Base-by-base conservation (phyloP, 2,113 vertebrate genomes). In the Crotalus viridis region DNA sequence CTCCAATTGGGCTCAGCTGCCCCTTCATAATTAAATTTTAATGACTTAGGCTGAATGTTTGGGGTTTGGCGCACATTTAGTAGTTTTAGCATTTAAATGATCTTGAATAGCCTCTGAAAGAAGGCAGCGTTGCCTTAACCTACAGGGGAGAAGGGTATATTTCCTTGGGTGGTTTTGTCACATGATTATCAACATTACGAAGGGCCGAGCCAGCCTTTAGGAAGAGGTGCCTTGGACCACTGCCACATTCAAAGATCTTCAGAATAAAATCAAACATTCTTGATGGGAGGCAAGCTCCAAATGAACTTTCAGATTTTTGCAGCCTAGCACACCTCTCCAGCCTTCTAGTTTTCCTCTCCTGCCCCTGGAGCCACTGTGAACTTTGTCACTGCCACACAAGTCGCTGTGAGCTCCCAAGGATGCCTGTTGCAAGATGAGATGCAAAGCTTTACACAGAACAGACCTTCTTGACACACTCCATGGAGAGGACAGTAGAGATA, bases 21-120 rank as follows among this genome's bases (percentile, higher is more conserved):
- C 98, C 97, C 96, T 96, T 97, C 93, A 88, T 97, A 98, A 98
- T 98, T 97, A 97, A 97, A 97, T 97, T 97, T 97, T 97, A 98
- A 98, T 98, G 97, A 97, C 94, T 95, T 90, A 93, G 97, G 96
- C 97, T 91, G 97, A 96, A 95, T 96, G 95, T 98, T 98, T 97
- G 97, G 97, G 96, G 97, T 97, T 97, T 97, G 98, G 97, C 97
- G 97, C 94, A 26, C 64, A 48, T 95, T 97, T 97, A 97, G 96
- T 97, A 95, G 97, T 85, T 96, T 95, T 97, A 97, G 97, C 97
- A 97, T 98, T 98, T 97, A 96, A 97, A 94, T 8, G 95, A 95
- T 97, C 97, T 97, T 96, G 96, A 95, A 94, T 51, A 21, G 95
- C 88, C 93, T 93, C 91, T 13, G 92, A 93, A 95, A 95, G 94